Conservation (phyloP, 2,888 invertebrate genomes). For the Lacanobia oleracea region DNA sequence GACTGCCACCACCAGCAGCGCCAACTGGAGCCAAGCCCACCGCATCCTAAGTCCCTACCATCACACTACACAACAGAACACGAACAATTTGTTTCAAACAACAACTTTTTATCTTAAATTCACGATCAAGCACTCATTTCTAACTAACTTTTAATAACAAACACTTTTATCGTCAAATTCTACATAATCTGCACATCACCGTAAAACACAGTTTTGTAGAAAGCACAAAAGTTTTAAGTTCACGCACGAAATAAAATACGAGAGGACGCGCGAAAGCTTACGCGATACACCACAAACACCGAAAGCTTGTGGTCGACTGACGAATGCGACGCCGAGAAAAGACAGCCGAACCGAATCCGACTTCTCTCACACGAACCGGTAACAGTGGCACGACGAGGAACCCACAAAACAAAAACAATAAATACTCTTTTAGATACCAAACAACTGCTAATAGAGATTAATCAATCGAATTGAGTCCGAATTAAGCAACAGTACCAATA, state of each 20-base stretch:
- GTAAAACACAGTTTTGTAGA: background rate
- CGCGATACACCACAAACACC: constrained; percentile 44
- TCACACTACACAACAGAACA: constrained; percentile 68
- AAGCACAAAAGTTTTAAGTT: constrained; percentile 51
- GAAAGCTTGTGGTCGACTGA: constrained; percentile 69
- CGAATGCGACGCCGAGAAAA: constrained; percentile 15
- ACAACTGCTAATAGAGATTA: constrained; percentile 10
- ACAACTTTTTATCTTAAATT: constrained; percentile 59
- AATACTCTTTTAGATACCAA: constrained; percentile 8
- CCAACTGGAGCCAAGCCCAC: constrained; percentile 75
- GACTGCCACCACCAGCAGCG: constrained; percentile 78
- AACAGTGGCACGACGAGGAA: constrained; percentile 60
- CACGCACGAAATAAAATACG: constrained; percentile 66
- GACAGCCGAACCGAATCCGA: constrained; percentile 40
- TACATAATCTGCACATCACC: constrained; percentile 11
- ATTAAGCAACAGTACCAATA: background rate
- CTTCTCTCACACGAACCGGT: constrained; percentile 64
- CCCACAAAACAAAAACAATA: constrained; percentile 46
- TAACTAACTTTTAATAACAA: background rate
- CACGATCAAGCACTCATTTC: constrained; percentile 53
- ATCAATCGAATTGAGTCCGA: background rate
- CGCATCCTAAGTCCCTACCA: constrained; percentile 77
- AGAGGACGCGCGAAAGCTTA: constrained; percentile 35
- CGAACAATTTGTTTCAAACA: constrained; percentile 58
- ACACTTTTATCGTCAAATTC: constrained; percentile 9